Evolutionary conservation across 1,140 invertebrate species (phyloP).

Genomic region (Trichonephila clavata): DNA sequence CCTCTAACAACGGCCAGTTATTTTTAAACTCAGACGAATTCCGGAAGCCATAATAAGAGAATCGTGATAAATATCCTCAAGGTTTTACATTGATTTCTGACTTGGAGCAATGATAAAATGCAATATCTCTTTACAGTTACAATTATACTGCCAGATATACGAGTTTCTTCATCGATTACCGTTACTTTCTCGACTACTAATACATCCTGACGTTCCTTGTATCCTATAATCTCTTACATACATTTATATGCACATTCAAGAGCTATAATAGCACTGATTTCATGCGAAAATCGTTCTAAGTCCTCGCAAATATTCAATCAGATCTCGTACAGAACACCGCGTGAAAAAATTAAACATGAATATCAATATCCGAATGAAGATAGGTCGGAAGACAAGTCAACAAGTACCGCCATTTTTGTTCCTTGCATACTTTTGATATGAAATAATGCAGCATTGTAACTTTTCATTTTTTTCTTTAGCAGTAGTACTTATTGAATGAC

Average conservation of each 20-base stretch:
- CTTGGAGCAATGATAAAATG: conserved; percentile 43
- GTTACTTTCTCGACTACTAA: conserved; percentile 41
- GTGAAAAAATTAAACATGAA: conserved; percentile 49
- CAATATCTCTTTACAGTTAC: conserved; percentile 53
- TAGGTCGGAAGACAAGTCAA: background rate
- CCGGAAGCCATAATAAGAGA: background rate
- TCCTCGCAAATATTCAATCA: conserved; percentile 64
- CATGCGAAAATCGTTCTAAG: conserved; percentile 44
- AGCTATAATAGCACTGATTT: conserved; percentile 38
- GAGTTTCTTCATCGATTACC: conserved; percentile 57
- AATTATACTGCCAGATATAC: conserved; percentile 48
- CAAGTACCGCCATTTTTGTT: conserved; percentile 40
- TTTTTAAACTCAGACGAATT: conserved; percentile 18
- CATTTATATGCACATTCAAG: conserved; percentile 52
- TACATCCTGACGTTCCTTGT: conserved; percentile 41
- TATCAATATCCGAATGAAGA: conserved; percentile 50
- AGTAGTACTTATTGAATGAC: too few species aligned
- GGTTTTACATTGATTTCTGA: conserved; percentile 45
- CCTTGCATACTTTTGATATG: background rate
- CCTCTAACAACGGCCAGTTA: background rate
- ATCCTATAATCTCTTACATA: conserved; percentile 51
- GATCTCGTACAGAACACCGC: background rate
- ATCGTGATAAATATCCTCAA: conserved; percentile 35
- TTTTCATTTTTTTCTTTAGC: too few species aligned
- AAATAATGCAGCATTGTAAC: background rate